Percentiles rank a stretch among this genome's conserved stretches.
Conservation (phyloP, 2,888 invertebrate species). For the Aphrophora alni region DNA sequence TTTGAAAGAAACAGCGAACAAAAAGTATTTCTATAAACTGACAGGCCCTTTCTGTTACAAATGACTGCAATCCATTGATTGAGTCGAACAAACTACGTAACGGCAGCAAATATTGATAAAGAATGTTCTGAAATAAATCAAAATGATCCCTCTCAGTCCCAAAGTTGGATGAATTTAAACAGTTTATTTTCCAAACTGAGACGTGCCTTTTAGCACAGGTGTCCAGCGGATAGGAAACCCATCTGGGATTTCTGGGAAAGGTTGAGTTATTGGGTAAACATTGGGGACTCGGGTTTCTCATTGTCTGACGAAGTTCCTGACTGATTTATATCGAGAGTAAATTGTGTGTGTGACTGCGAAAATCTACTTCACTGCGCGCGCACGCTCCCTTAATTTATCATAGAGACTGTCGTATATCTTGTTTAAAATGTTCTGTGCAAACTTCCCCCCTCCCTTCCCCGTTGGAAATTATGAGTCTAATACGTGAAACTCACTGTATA, state of each 20-base stretch:
- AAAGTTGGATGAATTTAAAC: not conserved
- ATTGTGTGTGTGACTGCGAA: conserved; percentile 9
- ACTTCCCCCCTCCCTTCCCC: not conserved
- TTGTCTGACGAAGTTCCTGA: conserved; percentile 6
- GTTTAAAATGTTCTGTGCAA: not conserved
- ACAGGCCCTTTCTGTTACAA: not conserved
- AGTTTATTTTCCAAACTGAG: not conserved
- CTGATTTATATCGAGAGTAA: conserved; percentile 9
- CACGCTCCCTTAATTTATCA: not conserved
- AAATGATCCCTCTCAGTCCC: not conserved
- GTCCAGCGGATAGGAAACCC: not conserved
- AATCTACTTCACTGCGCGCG: not conserved
- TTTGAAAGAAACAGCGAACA: not conserved
- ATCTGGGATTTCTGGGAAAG: not conserved
- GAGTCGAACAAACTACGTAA: not conserved
- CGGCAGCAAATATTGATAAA: not conserved
- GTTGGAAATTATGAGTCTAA: not conserved
- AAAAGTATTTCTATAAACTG: not conserved
- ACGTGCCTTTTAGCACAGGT: conserved; percentile 9
- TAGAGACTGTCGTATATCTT: conserved; percentile 9
- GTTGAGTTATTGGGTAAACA: not conserved
- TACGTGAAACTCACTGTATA: not conserved
- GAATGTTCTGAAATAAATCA: not conserved
- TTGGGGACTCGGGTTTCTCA: not conserved
- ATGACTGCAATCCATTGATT: conserved; percentile 6